These are phyloP conservation scores for Fragum fragum DNA, from an alignment of 2,888 invertebrate species.

Conservation along the genomic window DNA sequence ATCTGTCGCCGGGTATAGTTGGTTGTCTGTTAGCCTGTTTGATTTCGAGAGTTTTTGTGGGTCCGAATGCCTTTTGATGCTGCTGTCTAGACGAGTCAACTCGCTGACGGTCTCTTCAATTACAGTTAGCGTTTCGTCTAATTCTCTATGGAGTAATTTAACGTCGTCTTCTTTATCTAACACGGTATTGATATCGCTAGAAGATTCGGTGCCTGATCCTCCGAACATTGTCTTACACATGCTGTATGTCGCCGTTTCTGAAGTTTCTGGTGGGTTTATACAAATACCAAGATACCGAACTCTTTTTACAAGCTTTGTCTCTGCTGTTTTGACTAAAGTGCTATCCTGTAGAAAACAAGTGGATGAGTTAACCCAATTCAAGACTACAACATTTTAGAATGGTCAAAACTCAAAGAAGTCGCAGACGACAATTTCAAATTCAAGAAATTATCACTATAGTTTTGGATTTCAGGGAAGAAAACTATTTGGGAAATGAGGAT, in stretches of 20 bases:
- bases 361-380: too few species aligned
- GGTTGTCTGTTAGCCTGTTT: neutral
- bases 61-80: too few species aligned
- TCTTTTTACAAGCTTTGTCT: neutral
- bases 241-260: neutral
- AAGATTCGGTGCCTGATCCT: neutral
- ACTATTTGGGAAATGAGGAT: too few species aligned
- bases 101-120: neutral
- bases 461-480: neutral
- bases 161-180: neutral
- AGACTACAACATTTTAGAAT: too few species aligned
- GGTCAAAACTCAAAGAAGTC: too few species aligned
- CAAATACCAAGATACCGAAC: neutral
- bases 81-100: neutral
- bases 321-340: neutral
- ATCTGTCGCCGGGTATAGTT: neutral
- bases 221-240: neutral
- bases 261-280: neutral
- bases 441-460: too few species aligned
- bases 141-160: neutral
- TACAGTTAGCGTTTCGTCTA: neutral
- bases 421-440: too few species aligned
- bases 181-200: neutral
- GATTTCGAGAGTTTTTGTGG: too few species aligned
- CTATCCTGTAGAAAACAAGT: too few species aligned